These are phyloP conservation scores for Callyntrura sp. DNA, from an alignment of 2,888 invertebrate species.

Conservation along the genomic window DNA sequence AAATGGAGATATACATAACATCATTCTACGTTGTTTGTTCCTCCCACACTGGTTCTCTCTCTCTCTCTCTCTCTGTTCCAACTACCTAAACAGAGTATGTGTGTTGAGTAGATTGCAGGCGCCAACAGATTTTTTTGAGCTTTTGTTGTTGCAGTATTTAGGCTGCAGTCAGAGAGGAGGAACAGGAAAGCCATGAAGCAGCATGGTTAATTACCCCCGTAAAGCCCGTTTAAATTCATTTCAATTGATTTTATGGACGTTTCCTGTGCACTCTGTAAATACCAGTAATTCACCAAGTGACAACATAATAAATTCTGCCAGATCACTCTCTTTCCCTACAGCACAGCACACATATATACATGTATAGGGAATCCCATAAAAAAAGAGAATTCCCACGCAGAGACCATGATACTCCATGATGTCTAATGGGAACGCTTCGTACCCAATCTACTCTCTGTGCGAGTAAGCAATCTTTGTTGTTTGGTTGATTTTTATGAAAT, in stretches of 20 bases:
- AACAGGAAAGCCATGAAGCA: conserved; percentile 51
- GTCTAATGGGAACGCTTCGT: not conserved
- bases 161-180: not conserved
- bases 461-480: not conserved
- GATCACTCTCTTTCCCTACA: not conserved
- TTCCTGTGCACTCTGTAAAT: conserved; percentile 54
- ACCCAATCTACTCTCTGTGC: not conserved
- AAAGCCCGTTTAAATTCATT: conserved; percentile 70
- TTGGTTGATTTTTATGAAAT: too few species aligned
- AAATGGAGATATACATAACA: conserved; percentile 1
- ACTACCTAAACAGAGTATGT: not conserved
- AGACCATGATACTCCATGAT: not conserved
- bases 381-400: conserved; percentile 62
- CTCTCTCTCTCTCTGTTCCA: not conserved
- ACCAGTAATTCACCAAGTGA: conserved; percentile 63
- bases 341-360: too few species aligned
- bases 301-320: conserved; percentile 50
- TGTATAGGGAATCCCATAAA: conserved; percentile 29
- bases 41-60: not conserved
- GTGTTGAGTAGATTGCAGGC: conserved; percentile 53
- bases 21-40: not conserved
- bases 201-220: conserved; percentile 67
- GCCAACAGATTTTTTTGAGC: conserved; percentile 23
- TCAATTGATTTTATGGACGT: conserved; percentile 72
- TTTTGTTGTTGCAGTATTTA: not conserved